These are phyloP conservation scores for Cherax quadricarinatus DNA, from an alignment of 1,140 invertebrate genomes.

Conservation along the genomic window DNA sequence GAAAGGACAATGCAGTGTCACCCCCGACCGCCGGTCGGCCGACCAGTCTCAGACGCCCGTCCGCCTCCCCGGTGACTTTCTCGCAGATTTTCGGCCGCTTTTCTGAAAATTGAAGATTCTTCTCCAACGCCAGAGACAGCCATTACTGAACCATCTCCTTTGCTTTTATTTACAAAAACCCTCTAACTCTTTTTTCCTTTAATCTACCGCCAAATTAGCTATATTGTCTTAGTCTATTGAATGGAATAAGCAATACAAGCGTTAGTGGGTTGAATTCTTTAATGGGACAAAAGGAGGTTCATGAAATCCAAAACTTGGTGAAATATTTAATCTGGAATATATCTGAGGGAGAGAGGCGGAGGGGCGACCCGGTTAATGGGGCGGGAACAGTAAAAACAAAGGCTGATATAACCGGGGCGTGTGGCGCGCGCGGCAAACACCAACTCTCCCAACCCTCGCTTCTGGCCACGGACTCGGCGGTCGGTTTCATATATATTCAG, in stretches of 20 bases:
- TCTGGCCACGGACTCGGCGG: background rate
- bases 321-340: slow-evolving; percentile 40
- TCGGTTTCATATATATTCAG: too few relatives aligned
- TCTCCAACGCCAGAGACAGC: too few relatives aligned
- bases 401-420: slow-evolving; percentile 22
- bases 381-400: slow-evolving; percentile 15
- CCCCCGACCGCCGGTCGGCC: background rate
- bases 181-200: too few relatives aligned
- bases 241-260: too few relatives aligned
- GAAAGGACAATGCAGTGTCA: background rate
- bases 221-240: too few relatives aligned
- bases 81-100: background rate
- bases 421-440: background rate
- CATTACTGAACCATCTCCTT: background rate
- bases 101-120: background rate
- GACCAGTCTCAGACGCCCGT: too few relatives aligned
- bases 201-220: too few relatives aligned
- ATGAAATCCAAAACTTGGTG: slow-evolving; percentile 27
- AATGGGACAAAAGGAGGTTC: background rate
- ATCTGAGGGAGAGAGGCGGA: slow-evolving; percentile 1
- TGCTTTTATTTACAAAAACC: too few relatives aligned
- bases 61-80: background rate
- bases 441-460: background rate
- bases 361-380: slow-evolving; percentile 7
- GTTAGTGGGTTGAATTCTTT: too few relatives aligned